Evolutionary conservation across 2,113 vertebrate genomes (phyloP).

Genomic region (Lates calcarifer): DNA sequence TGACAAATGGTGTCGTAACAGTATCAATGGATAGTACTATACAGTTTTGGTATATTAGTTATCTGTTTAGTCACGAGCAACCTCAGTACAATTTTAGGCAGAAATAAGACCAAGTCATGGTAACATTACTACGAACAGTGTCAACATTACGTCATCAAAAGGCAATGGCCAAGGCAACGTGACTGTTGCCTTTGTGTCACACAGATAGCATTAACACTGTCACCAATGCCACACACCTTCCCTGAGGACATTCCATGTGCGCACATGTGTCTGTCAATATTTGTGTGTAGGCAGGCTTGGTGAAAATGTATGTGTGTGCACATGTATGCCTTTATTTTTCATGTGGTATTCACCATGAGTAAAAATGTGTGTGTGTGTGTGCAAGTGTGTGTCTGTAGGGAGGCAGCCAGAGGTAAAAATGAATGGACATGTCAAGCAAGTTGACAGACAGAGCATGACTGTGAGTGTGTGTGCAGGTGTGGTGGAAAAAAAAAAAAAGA

Average conservation of each 20-base stretch:
- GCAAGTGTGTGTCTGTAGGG: conserved; percentile 8
- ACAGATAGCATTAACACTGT: conserved; percentile 13
- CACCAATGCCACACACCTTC: conserved; percentile 12
- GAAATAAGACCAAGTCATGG: too few species aligned
- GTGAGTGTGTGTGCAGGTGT: conserved; percentile 6
- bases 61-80: too few species aligned
- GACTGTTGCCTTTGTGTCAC: conserved; percentile 14
- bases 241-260: neutral
- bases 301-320: neutral
- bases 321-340: neutral
- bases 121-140: neutral
- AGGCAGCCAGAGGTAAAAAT: conserved; percentile 34
- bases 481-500: conserved; percentile 23
- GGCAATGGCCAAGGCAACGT: too few species aligned
- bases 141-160: neutral
- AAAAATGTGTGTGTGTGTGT: neutral
- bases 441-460: conserved; percentile 25
- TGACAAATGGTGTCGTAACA: too few species aligned
- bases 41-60: too few species aligned
- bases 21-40: too few species aligned
- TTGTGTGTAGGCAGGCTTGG: neutral
- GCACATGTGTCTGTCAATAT: neutral
- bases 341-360: conserved; percentile 9
- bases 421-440: conserved; percentile 42
- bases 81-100: too few species aligned